phyloP scores from a whole-genome alignment of 1,140 invertebrate genomes.

The Oreohelix idahoensis region DNA sequence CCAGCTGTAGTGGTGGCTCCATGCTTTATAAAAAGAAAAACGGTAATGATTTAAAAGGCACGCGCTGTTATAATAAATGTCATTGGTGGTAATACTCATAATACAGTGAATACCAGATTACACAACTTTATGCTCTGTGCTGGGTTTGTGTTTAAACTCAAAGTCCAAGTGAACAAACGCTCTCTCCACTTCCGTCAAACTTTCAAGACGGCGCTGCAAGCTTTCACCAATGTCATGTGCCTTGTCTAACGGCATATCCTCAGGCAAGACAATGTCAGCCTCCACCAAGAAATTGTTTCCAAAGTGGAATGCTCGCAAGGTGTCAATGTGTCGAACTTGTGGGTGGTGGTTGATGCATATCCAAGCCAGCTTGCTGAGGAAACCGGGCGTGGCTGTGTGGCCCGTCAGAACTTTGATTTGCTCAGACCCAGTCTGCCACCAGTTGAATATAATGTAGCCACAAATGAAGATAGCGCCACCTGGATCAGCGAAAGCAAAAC shows the following conservation, averaged over 20 bases:
- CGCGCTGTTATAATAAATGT: no score
- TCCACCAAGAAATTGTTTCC: conserved; percentile 72
- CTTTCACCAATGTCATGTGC: conserved; percentile 74
- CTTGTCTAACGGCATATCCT: conserved; percentile 70
- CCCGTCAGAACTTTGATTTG: conserved; percentile 70
- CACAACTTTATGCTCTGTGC: conserved; percentile 66
- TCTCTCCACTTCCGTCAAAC: conserved; percentile 73
- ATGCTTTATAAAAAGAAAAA: no score
- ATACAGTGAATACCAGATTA: conserved; percentile 36
- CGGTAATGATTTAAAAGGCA: no score
- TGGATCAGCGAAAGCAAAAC: conserved; percentile 72
- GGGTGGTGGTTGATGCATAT: conserved; percentile 71
- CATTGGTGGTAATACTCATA: no score
- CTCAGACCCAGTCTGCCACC: conserved; percentile 66
- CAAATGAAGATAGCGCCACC: conserved; percentile 74
- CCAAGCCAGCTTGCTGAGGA: conserved; percentile 70
- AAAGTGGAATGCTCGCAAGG: conserved; percentile 75
- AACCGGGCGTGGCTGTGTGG: conserved; percentile 66
- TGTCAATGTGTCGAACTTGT: conserved; percentile 72
- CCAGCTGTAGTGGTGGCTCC: no score
- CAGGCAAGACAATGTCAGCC: conserved; percentile 71
- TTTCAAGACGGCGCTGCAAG: conserved; percentile 73
- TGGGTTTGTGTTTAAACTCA: conserved; percentile 67
- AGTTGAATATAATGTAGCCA: conserved; percentile 71
- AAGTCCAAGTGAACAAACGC: conserved; percentile 76